Percentiles rank a stretch among this genome's conserved stretches.
Conservation (phyloP, 2,797 vertebrate species). For the Onychomys leucogaster region DNA sequence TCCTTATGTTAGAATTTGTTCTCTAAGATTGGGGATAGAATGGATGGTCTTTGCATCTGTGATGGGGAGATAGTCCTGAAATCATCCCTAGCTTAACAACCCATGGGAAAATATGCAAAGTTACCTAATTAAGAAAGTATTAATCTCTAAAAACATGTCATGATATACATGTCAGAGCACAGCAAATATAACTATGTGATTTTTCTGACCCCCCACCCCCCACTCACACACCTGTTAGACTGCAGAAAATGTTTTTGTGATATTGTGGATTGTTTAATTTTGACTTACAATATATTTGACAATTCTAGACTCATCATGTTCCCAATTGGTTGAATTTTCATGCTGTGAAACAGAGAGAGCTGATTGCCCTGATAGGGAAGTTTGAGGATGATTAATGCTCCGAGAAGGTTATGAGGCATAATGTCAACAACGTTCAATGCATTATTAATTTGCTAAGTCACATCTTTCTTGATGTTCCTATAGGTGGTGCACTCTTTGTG, state of each 20-base stretch:
- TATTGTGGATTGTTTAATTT: conserved; percentile 52
- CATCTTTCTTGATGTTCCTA: conserved; percentile 53
- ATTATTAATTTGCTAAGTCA: conserved; percentile 61
- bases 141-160: background rate
- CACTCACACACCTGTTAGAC: background rate
- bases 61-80: background rate
- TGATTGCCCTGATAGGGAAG: conserved; percentile 23
- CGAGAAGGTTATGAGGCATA: conserved; percentile 4
- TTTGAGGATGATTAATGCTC: conserved; percentile 65
- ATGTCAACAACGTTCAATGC: conserved; percentile 3
- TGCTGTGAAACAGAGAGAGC: conserved; percentile 1
- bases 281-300: conserved; percentile 51
- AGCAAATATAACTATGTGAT: background rate
- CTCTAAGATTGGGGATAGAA: background rate
- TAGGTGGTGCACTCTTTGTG: conserved; percentile 10
- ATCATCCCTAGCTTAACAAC: rapidly evolving
- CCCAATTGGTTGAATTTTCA: conserved; percentile 44
- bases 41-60: background rate
- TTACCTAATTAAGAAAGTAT: background rate
- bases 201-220: background rate
- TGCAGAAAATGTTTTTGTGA: conserved; percentile 19
- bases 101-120: background rate
- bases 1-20: background rate
- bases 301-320: conserved; percentile 58
- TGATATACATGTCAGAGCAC: background rate